Percentiles rank a stretch among this genome's conserved stretches.
These are phyloP conservation scores for Diglossa cyanea DNA, from an alignment of 2,797 vertebrate genomes.

Conservation along the genomic window DNA sequence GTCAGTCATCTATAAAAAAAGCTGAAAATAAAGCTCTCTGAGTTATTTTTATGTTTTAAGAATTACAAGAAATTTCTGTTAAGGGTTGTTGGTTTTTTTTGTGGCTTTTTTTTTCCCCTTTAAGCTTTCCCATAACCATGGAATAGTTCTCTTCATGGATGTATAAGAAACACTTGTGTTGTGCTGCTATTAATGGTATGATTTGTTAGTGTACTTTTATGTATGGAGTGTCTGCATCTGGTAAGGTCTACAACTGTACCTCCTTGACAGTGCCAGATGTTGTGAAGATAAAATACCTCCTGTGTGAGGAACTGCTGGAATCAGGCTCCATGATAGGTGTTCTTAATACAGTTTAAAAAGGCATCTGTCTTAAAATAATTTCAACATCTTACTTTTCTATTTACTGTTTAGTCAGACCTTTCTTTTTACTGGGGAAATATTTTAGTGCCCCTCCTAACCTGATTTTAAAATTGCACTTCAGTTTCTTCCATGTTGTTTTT, in stretches of 20 bases:
- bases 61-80: constrained; percentile 21
- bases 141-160: constrained; percentile 26
- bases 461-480: background rate
- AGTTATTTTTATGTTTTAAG: constrained; percentile 19
- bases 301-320: constrained; percentile 70
- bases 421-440: background rate
- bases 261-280: constrained; percentile 79
- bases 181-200: constrained; percentile 43
- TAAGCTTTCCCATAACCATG: constrained; percentile 7
- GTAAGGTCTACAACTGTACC: constrained; percentile 65
- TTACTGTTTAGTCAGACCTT: constrained; percentile 58
- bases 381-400: constrained; percentile 73
- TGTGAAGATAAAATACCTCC: constrained; percentile 77
- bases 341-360: constrained; percentile 76
- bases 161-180: constrained; percentile 63
- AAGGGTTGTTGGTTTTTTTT: background rate
- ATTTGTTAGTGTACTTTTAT: constrained; percentile 75
- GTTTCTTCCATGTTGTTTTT: background rate
- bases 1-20: constrained; percentile 56
- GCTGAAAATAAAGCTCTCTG: constrained; percentile 52
- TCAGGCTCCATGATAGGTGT: constrained; percentile 66
- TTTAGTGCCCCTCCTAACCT: background rate
- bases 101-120: background rate
- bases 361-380: constrained; percentile 77
- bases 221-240: constrained; percentile 69